Percentiles rank a stretch among this genome's conserved stretches.
phyloP scores from a whole-genome alignment of 2,113 vertebrate genomes.

The Microcebus ravelobensis region DNA sequence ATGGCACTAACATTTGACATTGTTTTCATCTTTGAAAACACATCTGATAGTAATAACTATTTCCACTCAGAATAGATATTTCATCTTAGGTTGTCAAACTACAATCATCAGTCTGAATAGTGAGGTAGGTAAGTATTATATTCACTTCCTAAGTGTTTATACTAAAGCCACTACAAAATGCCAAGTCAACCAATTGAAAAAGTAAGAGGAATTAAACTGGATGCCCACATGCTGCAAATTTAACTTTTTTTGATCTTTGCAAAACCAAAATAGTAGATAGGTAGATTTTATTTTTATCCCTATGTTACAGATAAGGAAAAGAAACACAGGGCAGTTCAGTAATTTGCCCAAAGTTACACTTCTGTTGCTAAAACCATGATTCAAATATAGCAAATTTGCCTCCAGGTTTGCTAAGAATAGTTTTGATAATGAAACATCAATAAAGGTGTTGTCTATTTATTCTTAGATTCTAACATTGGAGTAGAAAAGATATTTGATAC shows the following conservation, averaged over 20 bases:
- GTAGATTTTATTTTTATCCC: not conserved
- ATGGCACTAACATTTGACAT: constrained; percentile 12
- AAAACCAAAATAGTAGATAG: not conserved
- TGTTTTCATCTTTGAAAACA: constrained; percentile 46
- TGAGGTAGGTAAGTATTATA: not conserved
- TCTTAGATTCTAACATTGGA: not conserved
- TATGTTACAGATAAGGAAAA: not conserved
- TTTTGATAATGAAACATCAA: not conserved
- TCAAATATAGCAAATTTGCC: not conserved
- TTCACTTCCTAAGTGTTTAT: constrained; percentile 45
- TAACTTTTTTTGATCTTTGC: not conserved
- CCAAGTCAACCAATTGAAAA: constrained; percentile 12
- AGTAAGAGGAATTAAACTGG: not conserved
- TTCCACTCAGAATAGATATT: not conserved
- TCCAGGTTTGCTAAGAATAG: not conserved
- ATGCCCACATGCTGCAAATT: not conserved
- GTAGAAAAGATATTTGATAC: not conserved
- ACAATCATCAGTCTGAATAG: not conserved
- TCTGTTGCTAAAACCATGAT: not conserved
- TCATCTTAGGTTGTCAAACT: constrained; percentile 26
- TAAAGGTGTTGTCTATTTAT: not conserved
- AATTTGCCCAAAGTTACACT: not conserved
- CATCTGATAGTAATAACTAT: not conserved
- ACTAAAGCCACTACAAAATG: not conserved
- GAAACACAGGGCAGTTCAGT: not conserved